A percentile compares a stretch with the other conserved stretches of the same genome.
Evolutionary conservation across 2,888 invertebrate species (phyloP).

Genomic region (Perithous albicinctus): DNA sequence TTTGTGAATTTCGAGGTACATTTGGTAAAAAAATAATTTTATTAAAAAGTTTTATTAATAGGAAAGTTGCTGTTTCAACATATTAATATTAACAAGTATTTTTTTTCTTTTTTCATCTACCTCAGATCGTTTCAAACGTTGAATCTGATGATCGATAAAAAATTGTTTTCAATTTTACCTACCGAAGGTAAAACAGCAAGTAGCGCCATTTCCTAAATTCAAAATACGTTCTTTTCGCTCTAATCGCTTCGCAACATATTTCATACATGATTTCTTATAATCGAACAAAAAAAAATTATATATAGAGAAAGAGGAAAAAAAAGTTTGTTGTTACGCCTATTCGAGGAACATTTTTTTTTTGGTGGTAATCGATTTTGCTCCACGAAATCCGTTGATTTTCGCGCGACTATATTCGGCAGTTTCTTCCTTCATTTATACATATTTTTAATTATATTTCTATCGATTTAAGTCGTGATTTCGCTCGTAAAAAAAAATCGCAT

Average conservation of each 20-base stretch:
- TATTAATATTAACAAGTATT: constrained; percentile 35
- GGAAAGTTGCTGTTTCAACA: constrained; percentile 72
- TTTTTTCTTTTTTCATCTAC: constrained; percentile 10
- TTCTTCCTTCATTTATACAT: not conserved
- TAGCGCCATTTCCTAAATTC: too few species aligned
- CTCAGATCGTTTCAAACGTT: constrained; percentile 7
- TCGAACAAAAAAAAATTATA: constrained; percentile 17
- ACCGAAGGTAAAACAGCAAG: constrained; percentile 4
- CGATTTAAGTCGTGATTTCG: constrained; percentile 24
- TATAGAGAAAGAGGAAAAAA: constrained; percentile 20
- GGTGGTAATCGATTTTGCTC: constrained; percentile 37
- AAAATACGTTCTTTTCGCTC: not conserved
- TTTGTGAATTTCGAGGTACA: constrained; percentile 21
- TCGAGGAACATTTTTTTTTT: constrained; percentile 62
- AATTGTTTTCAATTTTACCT: constrained; percentile 24
- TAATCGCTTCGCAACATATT: constrained; percentile 12
- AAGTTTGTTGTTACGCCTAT: constrained; percentile 42
- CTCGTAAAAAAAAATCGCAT: constrained; percentile 16
- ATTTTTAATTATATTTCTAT: constrained; percentile 30
- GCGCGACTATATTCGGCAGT: constrained; percentile 20
- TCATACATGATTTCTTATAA: constrained; percentile 25
- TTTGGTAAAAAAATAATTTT: constrained; percentile 80
- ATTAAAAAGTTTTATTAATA: constrained; percentile 78
- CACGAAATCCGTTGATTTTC: constrained; percentile 33
- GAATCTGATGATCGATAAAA: constrained; percentile 11